These are phyloP conservation scores for Physella acuta DNA, from an alignment of 1,140 invertebrate species.

Conservation along the genomic window DNA sequence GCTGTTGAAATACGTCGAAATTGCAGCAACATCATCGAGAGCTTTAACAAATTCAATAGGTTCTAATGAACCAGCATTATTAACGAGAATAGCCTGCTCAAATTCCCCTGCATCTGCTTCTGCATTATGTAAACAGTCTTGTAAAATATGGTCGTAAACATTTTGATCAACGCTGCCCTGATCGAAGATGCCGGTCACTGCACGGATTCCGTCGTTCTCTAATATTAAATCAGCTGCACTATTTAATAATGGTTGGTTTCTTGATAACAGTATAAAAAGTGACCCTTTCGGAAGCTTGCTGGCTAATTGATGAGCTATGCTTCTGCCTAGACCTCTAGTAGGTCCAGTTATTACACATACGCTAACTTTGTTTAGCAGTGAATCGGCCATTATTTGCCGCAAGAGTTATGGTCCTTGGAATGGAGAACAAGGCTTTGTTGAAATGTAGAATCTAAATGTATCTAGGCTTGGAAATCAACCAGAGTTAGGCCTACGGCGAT, in stretches of 20 bases:
- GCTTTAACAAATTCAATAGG: slow-evolving; percentile 65
- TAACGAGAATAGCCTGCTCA: slow-evolving; percentile 75
- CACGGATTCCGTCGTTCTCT: slow-evolving; percentile 30
- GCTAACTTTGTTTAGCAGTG: slow-evolving; percentile 30
- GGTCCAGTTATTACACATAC: slow-evolving; percentile 73
- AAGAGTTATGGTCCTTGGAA: too few relatives aligned
- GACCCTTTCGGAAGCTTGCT: slow-evolving; percentile 68
- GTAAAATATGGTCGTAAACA: slow-evolving; percentile 55
- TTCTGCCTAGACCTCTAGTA: slow-evolving; percentile 81
- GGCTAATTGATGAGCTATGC: slow-evolving; percentile 73
- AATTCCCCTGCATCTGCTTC: slow-evolving; percentile 62
- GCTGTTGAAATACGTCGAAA: slow-evolving; percentile 70
- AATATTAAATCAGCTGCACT: background rate
- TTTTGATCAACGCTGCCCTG: slow-evolving; percentile 51
- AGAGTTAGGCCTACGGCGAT: too few relatives aligned
- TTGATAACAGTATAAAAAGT: slow-evolving; percentile 74
- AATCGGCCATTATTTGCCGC: slow-evolving; percentile 15
- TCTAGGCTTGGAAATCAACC: too few relatives aligned
- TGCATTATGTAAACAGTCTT: slow-evolving; percentile 60
- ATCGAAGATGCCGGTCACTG: slow-evolving; percentile 48
- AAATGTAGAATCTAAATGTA: too few relatives aligned
- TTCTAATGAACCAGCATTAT: slow-evolving; percentile 87
- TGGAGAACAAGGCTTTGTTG: too few relatives aligned
- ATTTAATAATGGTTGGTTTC: slow-evolving; percentile 59
- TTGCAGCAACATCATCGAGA: slow-evolving; percentile 60